A percentile compares a stretch with the other conserved stretches of the same genome.
These are phyloP conservation scores for Hemistola chrysoprasaria DNA, from an alignment of 2,888 invertebrate species.

Conservation along the genomic window DNA sequence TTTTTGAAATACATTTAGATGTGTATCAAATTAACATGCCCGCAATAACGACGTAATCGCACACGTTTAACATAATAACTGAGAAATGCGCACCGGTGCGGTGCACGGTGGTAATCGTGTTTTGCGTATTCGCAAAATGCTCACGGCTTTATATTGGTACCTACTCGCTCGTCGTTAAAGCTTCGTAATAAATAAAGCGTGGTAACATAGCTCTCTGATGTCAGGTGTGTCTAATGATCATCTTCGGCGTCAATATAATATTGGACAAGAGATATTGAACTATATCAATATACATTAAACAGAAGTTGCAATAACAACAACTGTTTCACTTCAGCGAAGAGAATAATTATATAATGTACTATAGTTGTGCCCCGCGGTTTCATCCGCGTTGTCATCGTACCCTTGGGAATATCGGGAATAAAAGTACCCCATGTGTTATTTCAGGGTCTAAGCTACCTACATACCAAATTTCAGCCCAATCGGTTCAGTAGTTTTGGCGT, in stretches of 20 bases:
- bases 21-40: constrained; percentile 67
- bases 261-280: too few relatives aligned
- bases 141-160: constrained; percentile 54
- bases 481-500: too few relatives aligned
- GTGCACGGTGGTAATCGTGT: constrained; percentile 51
- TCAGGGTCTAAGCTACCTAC: too few relatives aligned
- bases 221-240: constrained; percentile 50
- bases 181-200: constrained; percentile 56
- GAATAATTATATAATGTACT: too few relatives aligned
- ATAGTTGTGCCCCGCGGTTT: too few relatives aligned
- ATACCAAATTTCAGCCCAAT: too few relatives aligned
- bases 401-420: too few relatives aligned
- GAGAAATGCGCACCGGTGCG: constrained; percentile 48
- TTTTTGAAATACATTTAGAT: constrained; percentile 59
- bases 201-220: constrained; percentile 38
- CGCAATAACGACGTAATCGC: constrained; percentile 65
- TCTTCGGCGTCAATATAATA: constrained; percentile 43
- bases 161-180: constrained; percentile 63
- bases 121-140: constrained; percentile 68
- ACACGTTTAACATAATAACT: constrained; percentile 69
- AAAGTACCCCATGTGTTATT: too few relatives aligned
- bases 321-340: too few relatives aligned
- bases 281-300: too few relatives aligned
- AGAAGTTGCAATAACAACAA: too few relatives aligned
- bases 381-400: too few relatives aligned